Evolutionary conservation across 1,140 invertebrate species (phyloP).

Genomic region (Magallana ariakensis): DNA sequence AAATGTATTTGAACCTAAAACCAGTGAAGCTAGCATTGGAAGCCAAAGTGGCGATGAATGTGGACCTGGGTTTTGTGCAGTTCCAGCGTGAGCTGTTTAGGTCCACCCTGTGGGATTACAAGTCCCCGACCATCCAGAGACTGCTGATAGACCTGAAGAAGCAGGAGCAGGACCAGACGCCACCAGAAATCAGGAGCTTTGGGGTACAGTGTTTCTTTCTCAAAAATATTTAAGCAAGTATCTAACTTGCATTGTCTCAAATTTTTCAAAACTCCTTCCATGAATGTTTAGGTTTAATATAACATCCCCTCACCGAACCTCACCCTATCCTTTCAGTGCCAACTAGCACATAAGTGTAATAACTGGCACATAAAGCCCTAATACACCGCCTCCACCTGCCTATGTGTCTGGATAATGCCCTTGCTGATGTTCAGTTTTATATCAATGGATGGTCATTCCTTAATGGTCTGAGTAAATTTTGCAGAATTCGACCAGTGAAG

Average conservation of each 20-base stretch:
- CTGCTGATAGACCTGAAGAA: slow-evolving; percentile 59
- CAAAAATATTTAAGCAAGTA: no score
- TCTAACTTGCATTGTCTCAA: no score
- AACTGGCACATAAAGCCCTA: no score
- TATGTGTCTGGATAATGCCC: no score
- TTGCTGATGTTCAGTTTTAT: no score
- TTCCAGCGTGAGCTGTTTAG: slow-evolving; percentile 62
- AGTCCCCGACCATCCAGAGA: slow-evolving; percentile 59
- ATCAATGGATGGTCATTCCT: no score
- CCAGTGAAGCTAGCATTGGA: slow-evolving; percentile 59
- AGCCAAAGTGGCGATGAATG: slow-evolving; percentile 60
- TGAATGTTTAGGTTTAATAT: no score
- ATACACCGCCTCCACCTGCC: no score
- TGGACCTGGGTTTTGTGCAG: slow-evolving; percentile 52
- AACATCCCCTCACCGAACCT: no score
- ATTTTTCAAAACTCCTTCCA: no score
- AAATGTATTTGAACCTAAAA: slow-evolving; percentile 50
- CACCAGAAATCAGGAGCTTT: slow-evolving; percentile 58
- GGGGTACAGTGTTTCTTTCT: background rate
- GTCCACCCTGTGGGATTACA: slow-evolving; percentile 58
- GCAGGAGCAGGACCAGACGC: slow-evolving; percentile 60
- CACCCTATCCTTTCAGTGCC: no score
- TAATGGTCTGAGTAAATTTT: background rate
- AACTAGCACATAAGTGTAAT: no score
- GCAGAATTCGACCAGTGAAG: slow-evolving; percentile 26